Evolutionary conservation across 2,888 invertebrate genomes (phyloP).

Genomic region (Sympetrum striolatum): DNA sequence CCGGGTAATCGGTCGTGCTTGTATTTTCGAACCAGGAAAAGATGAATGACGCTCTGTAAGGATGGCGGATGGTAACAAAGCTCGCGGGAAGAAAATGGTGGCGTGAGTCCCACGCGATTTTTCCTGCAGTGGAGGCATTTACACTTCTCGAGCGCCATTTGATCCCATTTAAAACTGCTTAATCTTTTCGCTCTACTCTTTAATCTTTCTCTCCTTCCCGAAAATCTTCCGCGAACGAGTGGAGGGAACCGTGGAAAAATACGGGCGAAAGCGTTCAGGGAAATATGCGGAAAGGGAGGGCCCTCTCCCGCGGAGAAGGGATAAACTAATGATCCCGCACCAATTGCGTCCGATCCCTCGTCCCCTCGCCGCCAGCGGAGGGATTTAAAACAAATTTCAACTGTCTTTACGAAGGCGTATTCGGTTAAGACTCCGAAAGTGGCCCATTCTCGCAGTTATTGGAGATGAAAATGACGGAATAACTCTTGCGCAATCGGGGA

Average conservation of each 20-base stretch:
- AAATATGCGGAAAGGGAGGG: neutral
- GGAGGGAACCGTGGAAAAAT: neutral
- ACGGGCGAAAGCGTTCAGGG: neutral
- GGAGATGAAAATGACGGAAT: neutral
- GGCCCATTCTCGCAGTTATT: neutral
- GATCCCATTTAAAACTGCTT: neutral
- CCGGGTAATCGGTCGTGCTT: no score
- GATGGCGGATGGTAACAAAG: neutral
- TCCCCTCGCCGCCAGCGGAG: neutral
- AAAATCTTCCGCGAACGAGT: neutral
- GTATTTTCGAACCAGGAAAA: neutral
- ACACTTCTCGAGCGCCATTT: neutral
- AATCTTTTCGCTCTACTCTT: neutral
- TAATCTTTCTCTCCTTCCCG: neutral
- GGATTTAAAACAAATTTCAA: constrained; percentile 34
- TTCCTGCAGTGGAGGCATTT: neutral
- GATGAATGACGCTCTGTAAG: neutral
- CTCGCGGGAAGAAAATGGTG: neutral
- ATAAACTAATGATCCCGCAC: constrained; percentile 20
- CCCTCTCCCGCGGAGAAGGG: neutral
- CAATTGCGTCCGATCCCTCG: neutral
- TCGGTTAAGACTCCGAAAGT: neutral
- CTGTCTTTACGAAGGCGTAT: neutral
- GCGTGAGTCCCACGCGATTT: neutral
- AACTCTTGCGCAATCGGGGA: no score